phyloP scores from a whole-genome alignment of 2,888 invertebrate genomes.

The Lithophane ornitopus region DNA sequence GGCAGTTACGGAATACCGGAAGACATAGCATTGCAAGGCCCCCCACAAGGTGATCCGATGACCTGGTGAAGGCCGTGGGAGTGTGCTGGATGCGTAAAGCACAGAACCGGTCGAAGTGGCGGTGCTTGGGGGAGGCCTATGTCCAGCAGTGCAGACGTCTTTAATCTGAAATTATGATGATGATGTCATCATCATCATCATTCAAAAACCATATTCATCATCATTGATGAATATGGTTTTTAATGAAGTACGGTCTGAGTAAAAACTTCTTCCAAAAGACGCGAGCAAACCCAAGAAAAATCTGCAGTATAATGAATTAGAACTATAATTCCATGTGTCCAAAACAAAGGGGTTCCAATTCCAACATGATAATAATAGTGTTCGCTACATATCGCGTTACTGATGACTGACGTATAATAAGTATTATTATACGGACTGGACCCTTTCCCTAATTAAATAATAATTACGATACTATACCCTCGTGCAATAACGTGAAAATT shows the following conservation, averaged over 20 bases:
- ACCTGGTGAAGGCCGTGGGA: no score
- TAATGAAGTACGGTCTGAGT: neutral
- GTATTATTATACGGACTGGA: constrained; percentile 32
- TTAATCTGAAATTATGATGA: no score
- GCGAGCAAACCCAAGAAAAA: neutral
- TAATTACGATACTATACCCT: constrained; percentile 41
- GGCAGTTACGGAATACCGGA: neutral
- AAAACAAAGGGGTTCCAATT: constrained; percentile 2
- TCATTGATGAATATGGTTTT: neutral
- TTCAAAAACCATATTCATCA: no score
- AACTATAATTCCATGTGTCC: neutral
- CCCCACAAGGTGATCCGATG: no score
- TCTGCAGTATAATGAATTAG: neutral
- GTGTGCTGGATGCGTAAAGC: no score
- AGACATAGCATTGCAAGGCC: no score
- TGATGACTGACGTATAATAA: constrained; percentile 16
- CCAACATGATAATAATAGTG: constrained; percentile 14
- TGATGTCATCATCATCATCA: no score
- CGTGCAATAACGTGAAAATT: constrained; percentile 9
- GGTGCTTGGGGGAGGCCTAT: no score
- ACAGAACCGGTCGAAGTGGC: no score
- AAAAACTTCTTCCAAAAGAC: neutral
- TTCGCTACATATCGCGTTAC: constrained; percentile 37
- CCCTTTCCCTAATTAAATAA: constrained; percentile 55
- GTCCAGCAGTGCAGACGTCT: no score